Conservation (phyloP, 2,113 vertebrate genomes). For the Onychostruthus taczanowskii region DNA sequence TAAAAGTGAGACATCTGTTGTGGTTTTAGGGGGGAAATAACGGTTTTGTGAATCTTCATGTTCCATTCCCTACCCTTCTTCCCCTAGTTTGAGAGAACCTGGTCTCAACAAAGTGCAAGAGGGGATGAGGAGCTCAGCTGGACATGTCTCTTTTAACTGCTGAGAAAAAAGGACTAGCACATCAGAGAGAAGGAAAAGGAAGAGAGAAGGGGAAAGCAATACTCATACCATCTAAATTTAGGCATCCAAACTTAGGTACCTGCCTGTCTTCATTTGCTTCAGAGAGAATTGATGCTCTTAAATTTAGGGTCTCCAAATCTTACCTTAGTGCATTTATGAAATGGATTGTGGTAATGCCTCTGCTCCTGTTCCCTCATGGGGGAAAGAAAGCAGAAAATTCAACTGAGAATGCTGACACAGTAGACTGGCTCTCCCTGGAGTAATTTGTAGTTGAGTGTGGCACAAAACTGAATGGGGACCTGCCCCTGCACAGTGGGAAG, state of each 20-base stretch:
- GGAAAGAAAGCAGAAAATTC: background rate
- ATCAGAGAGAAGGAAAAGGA: background rate
- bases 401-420: background rate
- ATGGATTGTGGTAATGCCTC: background rate
- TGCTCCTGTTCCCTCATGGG: background rate
- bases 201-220: background rate
- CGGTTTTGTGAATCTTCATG: background rate
- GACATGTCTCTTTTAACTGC: background rate
- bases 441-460: background rate
- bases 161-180: background rate
- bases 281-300: background rate
- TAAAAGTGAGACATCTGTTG: background rate
- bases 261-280: background rate
- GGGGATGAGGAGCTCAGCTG: background rate
- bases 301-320: background rate
- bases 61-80: background rate
- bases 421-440: background rate
- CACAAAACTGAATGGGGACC: background rate
- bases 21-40: background rate
- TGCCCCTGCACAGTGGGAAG: background rate
- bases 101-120: background rate
- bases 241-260: background rate
- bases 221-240: conserved; percentile 34
- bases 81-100: background rate
- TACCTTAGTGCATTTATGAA: background rate